Base-by-base conservation (phyloP, 2,888 invertebrate genomes). In the Watsonalla binaria region DNA sequence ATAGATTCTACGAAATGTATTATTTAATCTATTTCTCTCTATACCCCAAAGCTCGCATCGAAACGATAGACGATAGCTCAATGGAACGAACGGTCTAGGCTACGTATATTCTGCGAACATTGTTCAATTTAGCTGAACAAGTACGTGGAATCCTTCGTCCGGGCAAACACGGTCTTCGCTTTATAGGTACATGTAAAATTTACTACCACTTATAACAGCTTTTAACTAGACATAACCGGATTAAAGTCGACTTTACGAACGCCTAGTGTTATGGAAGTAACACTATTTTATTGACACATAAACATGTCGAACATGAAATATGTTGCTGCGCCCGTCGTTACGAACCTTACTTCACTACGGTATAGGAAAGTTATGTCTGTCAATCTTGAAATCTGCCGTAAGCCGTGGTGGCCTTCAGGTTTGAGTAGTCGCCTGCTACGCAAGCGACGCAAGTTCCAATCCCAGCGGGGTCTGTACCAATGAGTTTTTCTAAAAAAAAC, bases 101-200 rank as follows among this genome's bases (percentile, higher is more conserved):
- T 24, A 13, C 54, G 9, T 9, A 53, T 13, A 45, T 13, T 15
- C 14, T 39, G 47, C 47, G 56, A 55, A 57, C 68, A 63, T 60
- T 76, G 76, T 80, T 77, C 81, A 84, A 84, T 84, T 80, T 80
- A 82, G 74, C 65, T 66, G 72, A 72, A 80, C 82, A 83, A 76
- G 62, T 60, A 59, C 62, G 60, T 66, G 72, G 70, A 73, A 66
- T 72, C 67, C 69, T 68, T 73, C 76, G 62, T 54, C n/a, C 66
- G 65, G 68, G 66, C 63, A 66, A 39, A 37, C 58, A 53, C 61
- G 7, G 37, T 37, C 37, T 6, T 61, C 62, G 69, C 78, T 78
- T 74, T 86, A 87, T 86, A 85, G 82, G 78, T 70, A 72, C 78
- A 78, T 74, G 78, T 75, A 72, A 83, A 84, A 85, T 86, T 86